Base-by-base conservation (phyloP, 2,113 vertebrate genomes). In the Irena cyanogastra region DNA sequence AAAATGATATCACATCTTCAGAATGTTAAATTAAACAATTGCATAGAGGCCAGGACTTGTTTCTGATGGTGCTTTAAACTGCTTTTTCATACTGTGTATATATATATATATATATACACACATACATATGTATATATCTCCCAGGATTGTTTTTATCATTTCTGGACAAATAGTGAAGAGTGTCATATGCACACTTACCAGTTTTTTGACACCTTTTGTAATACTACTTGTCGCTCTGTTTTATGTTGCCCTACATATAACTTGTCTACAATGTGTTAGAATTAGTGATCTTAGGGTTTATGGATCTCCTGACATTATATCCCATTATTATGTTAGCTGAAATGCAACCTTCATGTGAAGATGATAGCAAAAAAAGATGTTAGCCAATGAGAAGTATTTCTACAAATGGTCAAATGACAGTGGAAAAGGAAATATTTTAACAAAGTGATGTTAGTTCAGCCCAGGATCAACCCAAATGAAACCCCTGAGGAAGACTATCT, bases 1-100 rank as follows among this genome's bases (percentile, higher is more conserved):
- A 97, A 97, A 97, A 91, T 97, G 83, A 95, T 95, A 96, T 97
- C 92, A 95, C 60, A 52, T 95, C 65, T 96, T 93, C 76, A 97
- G 93, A 96, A 97, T 97, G 87, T 89, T 93, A 95, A 96, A 81
- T 94, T 82, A 78, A 97, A 94, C 89, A 96, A 94, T 94, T 96
- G 45, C 52, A 14, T 11, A 24, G 69, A 95, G 52, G 33, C 17
- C 82, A 87, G 28, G 47, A 42, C 69, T 96, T 87, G 53, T 77
- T 95, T 97, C 82, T 92, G 56, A 77, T 79, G 71, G 41, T 86
- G 50, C 8, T 89, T 87, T 60, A 47, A 90, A 41, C 31, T 90
- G 41, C 0, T 95, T 83, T 92, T 97, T 88, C 47, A 82, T 89
- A 28, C 14, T 70, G 3, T 68, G 1, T 16, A 1, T 33, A 2